Conservation (phyloP, 2,797 vertebrate genomes). For the Lepilemur septentrionalis region DNA sequence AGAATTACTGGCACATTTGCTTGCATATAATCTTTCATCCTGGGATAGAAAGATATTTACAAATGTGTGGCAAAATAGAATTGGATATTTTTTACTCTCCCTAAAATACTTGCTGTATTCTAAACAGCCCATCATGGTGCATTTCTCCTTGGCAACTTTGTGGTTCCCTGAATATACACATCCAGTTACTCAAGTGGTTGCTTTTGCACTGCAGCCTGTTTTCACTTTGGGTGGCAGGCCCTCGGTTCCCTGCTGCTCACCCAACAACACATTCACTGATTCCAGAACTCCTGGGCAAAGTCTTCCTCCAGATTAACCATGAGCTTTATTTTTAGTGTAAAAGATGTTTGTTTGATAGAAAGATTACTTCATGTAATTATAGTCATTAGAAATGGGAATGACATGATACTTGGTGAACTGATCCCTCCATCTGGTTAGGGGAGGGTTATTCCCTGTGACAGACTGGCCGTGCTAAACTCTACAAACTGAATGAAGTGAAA, state of each 20-base stretch:
- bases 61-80: slow-evolving; percentile 61
- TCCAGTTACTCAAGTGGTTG: not conserved
- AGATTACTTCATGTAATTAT: slow-evolving; percentile 14
- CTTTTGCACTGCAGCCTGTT: not conserved
- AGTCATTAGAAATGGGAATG: slow-evolving; percentile 26
- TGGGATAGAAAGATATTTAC: slow-evolving; percentile 66
- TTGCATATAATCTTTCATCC: slow-evolving; percentile 66
- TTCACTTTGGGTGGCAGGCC: slow-evolving; percentile 6
- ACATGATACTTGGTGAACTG: not conserved
- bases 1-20: slow-evolving; percentile 29
- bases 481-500: slow-evolving; percentile 7
- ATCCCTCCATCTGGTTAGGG: slow-evolving; percentile 23
- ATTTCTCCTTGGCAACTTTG: slow-evolving; percentile 25
- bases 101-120: slow-evolving; percentile 55
- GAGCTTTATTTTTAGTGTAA: slow-evolving; percentile 29
- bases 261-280: not conserved
- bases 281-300: not conserved
- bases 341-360: slow-evolving; percentile 1
- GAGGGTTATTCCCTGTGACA: slow-evolving; percentile 38
- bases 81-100: slow-evolving; percentile 62
- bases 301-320: slow-evolving; percentile 24
- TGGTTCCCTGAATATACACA: slow-evolving; percentile 21
- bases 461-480: not conserved
- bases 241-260: not conserved
- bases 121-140: slow-evolving; percentile 44